Conservation (phyloP, 2,113 vertebrate genomes). For the Tychaedon coryphoeus region DNA sequence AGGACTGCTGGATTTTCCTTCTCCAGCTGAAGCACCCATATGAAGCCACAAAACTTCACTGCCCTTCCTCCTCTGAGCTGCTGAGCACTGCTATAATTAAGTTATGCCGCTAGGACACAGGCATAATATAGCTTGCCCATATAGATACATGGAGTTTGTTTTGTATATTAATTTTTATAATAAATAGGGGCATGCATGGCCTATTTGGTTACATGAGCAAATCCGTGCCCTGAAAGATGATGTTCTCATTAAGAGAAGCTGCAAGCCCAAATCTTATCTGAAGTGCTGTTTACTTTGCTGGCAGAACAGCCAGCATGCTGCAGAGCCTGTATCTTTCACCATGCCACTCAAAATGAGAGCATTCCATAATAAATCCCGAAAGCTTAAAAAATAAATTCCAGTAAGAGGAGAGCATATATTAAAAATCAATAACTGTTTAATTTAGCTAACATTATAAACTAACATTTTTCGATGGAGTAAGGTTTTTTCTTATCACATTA, state of each 20-base stretch:
- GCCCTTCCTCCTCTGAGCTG: not conserved
- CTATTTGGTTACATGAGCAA: constrained; percentile 39
- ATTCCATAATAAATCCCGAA: not conserved
- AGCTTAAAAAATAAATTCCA: not conserved
- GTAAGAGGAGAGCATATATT: not conserved
- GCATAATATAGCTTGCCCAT: not conserved
- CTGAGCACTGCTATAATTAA: not conserved
- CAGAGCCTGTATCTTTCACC: not conserved
- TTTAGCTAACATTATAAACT: constrained; percentile 2
- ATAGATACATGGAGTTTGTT: constrained; percentile 16
- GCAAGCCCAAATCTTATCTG: constrained; percentile 36
- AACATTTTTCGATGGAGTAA: not conserved
- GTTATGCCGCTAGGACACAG: not conserved
- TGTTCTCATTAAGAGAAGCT: constrained; percentile 50
- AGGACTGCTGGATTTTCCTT: not conserved
- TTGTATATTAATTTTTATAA: constrained; percentile 38
- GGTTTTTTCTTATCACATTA: not conserved
- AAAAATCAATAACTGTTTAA: constrained; percentile 42
- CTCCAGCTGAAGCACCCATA: not conserved
- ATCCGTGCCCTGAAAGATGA: constrained; percentile 46
- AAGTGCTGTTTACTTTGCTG: constrained; percentile 46
- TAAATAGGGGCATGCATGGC: constrained; percentile 26
- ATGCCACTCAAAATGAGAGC: constrained; percentile 27
- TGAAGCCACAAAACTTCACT: not conserved
- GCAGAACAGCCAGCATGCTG: not conserved